Percentiles rank a stretch among this genome's conserved stretches.
phyloP scores from a whole-genome alignment of 2,113 vertebrate genomes.

The rat (Rattus norvegicus) region DNA sequence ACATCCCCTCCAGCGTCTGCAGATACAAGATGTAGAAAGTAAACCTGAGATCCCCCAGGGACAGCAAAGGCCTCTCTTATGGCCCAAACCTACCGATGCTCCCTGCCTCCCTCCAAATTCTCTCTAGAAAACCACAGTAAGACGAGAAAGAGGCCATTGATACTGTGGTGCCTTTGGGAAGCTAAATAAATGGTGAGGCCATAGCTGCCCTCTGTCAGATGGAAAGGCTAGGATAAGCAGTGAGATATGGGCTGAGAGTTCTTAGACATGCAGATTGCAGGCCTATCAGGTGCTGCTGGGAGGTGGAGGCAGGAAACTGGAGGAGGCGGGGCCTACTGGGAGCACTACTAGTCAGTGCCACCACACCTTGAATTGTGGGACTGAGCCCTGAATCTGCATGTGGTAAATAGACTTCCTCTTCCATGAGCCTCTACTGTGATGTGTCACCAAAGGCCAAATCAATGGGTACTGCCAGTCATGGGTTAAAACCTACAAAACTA shows the following conservation, averaged over 20 bases:
- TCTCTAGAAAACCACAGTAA: neutral
- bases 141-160: neutral
- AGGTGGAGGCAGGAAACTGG: too few relatives aligned
- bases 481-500: neutral
- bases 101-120: neutral
- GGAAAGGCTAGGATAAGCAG: neutral
- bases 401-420: neutral
- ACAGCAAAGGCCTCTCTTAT: neutral
- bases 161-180: neutral
- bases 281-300: neutral
- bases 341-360: neutral
- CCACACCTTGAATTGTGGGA: neutral
- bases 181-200: too few relatives aligned
- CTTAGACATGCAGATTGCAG: neutral
- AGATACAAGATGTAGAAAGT: neutral
- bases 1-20: neutral
- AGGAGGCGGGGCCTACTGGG: neutral
- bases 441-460: neutral
- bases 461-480: too few relatives aligned
- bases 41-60: neutral
- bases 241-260: neutral
- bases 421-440: neutral
- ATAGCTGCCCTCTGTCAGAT: fast-evolving
- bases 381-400: neutral
- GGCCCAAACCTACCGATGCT: neutral